Conservation (phyloP, 2,113 vertebrate genomes). For the Psammodynastes pulverulentus region DNA sequence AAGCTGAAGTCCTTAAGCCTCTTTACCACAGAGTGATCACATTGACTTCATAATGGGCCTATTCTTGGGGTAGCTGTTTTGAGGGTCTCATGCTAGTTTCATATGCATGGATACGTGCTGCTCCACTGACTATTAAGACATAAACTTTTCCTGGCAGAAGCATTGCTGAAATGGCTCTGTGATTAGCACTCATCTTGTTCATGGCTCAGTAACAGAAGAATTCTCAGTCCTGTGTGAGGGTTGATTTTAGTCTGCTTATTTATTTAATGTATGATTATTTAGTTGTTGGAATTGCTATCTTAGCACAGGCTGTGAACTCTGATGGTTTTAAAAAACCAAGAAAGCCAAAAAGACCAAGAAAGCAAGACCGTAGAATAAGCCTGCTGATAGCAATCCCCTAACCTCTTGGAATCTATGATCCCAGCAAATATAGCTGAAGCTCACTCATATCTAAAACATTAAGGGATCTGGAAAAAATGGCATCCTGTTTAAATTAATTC, state of each 20-base stretch:
- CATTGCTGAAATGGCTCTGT: conserved; percentile 11
- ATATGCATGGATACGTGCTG: neutral
- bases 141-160: neutral
- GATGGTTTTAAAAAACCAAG: neutral
- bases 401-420: neutral
- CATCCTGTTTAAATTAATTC: neutral
- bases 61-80: conserved; percentile 17
- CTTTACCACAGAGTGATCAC: conserved; percentile 8
- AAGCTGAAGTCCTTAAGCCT: conserved; percentile 1
- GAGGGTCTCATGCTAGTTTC: neutral
- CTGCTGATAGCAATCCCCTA: neutral
- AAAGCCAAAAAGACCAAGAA: neutral
- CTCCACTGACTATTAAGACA: neutral
- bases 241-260: neutral
- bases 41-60: conserved; percentile 33
- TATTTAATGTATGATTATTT: neutral
- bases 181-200: neutral
- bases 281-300: neutral
- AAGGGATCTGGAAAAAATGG: neutral
- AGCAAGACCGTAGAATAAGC: neutral
- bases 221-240: neutral
- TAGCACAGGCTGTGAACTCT: neutral
- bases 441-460: neutral
- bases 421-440: neutral
- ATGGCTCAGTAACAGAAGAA: conserved; percentile 11